Conservation (phyloP, 2,888 invertebrate genomes). For the Phalera bucephala region DNA sequence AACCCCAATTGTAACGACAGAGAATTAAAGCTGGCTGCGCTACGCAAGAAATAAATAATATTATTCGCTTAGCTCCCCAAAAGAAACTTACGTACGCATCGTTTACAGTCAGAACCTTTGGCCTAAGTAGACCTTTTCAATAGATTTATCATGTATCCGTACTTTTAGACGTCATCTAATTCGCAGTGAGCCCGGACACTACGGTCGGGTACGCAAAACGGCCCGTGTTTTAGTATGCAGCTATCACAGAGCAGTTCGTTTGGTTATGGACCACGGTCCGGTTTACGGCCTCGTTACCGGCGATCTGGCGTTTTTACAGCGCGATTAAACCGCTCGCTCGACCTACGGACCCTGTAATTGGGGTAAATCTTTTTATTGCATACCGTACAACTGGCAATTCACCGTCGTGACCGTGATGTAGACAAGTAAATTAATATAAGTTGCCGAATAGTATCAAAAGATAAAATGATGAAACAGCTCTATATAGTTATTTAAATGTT, state of each 20-base stretch:
- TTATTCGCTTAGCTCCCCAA: conserved; percentile 6
- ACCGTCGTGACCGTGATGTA: conserved; percentile 20
- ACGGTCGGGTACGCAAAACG: conserved; percentile 24
- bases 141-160: neutral
- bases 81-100: too few relatives aligned
- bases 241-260: conserved; percentile 46
- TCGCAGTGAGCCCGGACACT: conserved; percentile 1
- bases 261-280: conserved; percentile 52
- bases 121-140: neutral
- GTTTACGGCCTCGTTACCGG: conserved; percentile 73
- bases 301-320: conserved; percentile 71
- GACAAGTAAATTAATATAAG: conserved; percentile 6
- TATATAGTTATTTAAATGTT: too few relatives aligned
- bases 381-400: conserved; percentile 32
- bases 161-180: neutral
- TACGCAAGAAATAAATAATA: neutral
- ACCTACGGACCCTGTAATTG: conserved; percentile 66
- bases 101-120: too few relatives aligned
- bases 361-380: conserved; percentile 69
- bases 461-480: too few relatives aligned
- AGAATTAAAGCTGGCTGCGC: too few relatives aligned
- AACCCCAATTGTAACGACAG: too few relatives aligned
- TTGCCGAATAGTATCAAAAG: conserved; percentile 6
- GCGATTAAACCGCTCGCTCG: conserved; percentile 66
- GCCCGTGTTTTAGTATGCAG: conserved; percentile 36